Conservation (phyloP, 2,888 invertebrate genomes). For the Dermolepida albohirtum region DNA sequence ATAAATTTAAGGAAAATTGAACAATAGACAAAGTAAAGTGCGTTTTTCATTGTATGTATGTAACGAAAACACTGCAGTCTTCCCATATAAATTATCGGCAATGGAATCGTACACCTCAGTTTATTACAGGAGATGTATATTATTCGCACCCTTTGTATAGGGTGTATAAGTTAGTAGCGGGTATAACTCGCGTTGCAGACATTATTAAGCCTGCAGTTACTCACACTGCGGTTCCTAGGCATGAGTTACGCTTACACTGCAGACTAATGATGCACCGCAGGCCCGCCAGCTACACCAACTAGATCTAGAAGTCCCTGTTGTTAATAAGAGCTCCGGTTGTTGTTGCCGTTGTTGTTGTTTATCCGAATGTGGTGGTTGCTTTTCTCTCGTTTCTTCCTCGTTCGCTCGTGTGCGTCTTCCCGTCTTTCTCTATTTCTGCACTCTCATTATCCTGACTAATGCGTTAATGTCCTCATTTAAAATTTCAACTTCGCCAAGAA, state of each 20-base stretch:
- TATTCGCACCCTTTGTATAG: constrained; percentile 39
- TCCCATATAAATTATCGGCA: constrained; percentile 1
- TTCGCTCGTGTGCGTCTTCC: not conserved
- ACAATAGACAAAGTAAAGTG: too few relatives aligned
- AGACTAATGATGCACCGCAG: constrained; percentile 62
- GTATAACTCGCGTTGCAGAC: constrained; percentile 53
- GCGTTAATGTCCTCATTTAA: constrained; percentile 32
- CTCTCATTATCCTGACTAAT: constrained; percentile 39
- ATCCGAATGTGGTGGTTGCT: constrained; percentile 29
- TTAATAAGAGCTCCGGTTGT: constrained; percentile 24
- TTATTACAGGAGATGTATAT: constrained; percentile 37
- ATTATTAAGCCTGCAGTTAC: constrained; percentile 64
- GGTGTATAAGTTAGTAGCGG: constrained; percentile 45
- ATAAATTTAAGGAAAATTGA: too few relatives aligned
- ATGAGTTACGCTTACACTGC: constrained; percentile 60
- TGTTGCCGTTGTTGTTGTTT: constrained; percentile 46
- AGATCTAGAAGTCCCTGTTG: constrained; percentile 52
- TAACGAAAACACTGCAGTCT: not conserved
- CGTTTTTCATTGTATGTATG: too few relatives aligned
- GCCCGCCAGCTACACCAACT: constrained; percentile 53
- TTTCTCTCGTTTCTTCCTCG: constrained; percentile 18
- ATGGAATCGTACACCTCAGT: constrained; percentile 21
- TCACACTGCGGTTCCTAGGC: constrained; percentile 62
- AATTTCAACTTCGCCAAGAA: constrained; percentile 31
- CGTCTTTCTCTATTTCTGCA: not conserved